A percentile compares a stretch with the other conserved stretches of the same genome.
Conservation (phyloP, 2,113 vertebrate genomes). For the Oriolus oriolus region DNA sequence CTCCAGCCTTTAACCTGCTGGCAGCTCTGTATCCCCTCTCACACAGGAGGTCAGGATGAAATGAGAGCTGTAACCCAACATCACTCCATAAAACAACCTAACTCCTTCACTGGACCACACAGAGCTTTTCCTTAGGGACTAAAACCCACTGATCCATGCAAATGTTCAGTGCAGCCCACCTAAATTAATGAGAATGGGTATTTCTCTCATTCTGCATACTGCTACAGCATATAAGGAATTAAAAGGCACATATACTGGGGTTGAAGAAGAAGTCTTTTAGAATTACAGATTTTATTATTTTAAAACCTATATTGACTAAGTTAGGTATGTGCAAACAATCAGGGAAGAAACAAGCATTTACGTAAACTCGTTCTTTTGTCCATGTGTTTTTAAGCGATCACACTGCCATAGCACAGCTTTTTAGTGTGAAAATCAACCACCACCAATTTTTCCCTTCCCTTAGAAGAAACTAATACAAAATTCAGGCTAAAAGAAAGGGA, state of each 20-base stretch:
- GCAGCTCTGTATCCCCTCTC: slow-evolving; percentile 41
- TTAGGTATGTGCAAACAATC: not conserved
- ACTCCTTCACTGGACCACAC: slow-evolving; percentile 65
- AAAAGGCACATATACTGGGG: not conserved
- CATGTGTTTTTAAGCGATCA: not conserved
- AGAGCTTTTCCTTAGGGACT: slow-evolving; percentile 37
- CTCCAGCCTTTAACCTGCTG: slow-evolving; percentile 55
- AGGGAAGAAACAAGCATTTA: not conserved
- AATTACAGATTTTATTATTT: not conserved
- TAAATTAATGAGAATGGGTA: slow-evolving; percentile 20
- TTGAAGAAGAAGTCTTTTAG: not conserved
- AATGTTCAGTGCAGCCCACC: not conserved
- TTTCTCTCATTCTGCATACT: not conserved
- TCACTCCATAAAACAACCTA: slow-evolving; percentile 60
- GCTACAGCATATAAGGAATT: not conserved
- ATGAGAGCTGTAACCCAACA: slow-evolving; percentile 56
- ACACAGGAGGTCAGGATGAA: slow-evolving; percentile 51
- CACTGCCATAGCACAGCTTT: not conserved
- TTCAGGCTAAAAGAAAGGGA: not conserved
- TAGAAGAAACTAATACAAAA: not conserved
- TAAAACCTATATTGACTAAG: not conserved
- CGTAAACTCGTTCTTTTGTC: not conserved
- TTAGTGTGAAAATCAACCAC: not conserved
- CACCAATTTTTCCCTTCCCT: not conserved
- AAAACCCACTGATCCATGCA: slow-evolving; percentile 40